These are phyloP conservation scores for Podocnemis expansa DNA, from an alignment of 2,113 vertebrate species.

Conservation along the genomic window DNA sequence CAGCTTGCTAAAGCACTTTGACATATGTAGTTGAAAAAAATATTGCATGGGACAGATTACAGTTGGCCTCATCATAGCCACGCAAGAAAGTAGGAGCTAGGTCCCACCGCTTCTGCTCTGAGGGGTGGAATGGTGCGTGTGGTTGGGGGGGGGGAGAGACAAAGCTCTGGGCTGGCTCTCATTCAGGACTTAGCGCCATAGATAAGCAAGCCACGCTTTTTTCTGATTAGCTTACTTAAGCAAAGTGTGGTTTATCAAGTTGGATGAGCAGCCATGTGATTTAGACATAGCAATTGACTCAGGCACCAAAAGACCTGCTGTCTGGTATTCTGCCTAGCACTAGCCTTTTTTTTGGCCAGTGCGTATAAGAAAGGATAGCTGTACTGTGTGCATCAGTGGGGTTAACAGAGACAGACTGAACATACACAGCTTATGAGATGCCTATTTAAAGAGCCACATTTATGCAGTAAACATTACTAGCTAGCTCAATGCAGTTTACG, in stretches of 20 bases:
- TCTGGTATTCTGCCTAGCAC: neutral
- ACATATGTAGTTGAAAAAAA: neutral
- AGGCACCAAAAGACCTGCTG: neutral
- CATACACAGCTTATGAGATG: no score
- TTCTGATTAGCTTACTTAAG: no score
- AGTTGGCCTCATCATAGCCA: neutral
- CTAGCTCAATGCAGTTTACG: neutral
- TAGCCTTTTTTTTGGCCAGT: no score
- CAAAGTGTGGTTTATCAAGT: neutral
- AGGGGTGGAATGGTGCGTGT: no score
- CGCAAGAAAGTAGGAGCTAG: neutral
- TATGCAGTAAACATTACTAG: neutral
- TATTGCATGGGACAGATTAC: neutral
- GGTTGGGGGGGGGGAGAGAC: no score
- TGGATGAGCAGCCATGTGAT: neutral
- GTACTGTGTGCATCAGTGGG: neutral
- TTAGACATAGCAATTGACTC: neutral
- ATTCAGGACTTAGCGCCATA: neutral
- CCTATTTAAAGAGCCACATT: neutral
- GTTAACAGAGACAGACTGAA: neutral
- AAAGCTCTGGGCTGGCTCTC: neutral
- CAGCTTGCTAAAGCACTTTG: neutral
- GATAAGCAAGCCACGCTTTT: neutral
- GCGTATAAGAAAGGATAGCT: neutral
- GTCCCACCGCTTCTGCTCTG: neutral